Evolutionary conservation across 2,797 vertebrate species (phyloP).

Genomic region (Linurgus olivaceus): DNA sequence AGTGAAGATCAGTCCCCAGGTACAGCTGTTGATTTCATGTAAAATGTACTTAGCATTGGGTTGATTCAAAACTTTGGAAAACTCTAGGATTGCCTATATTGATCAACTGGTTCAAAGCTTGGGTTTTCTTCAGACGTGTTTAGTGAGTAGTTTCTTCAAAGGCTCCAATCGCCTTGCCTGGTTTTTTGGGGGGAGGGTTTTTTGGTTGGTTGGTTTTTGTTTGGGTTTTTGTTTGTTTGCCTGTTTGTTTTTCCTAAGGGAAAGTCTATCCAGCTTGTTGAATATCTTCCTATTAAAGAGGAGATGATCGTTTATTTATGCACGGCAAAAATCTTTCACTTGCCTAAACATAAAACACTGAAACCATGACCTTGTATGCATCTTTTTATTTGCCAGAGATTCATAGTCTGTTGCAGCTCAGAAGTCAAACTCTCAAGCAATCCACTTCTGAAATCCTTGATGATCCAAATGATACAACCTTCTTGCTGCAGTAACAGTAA

Average conservation of each 20-base stretch:
- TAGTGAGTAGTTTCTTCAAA: neutral
- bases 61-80: neutral
- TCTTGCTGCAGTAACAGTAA: neutral
- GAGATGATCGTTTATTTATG: neutral
- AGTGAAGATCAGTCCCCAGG: neutral
- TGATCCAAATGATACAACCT: neutral
- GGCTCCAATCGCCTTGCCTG: rapidly evolving
- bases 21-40: neutral
- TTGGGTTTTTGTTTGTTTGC: neutral
- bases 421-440: neutral
- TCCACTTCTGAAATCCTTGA: neutral
- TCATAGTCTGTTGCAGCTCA: neutral
- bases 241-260: neutral
- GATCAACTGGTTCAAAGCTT: neutral
- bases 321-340: neutral
- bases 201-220: neutral
- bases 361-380: neutral
- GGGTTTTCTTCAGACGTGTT: neutral
- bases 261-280: neutral
- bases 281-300: neutral
- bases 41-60: neutral
- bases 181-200: too few species aligned
- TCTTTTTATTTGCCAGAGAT: neutral
- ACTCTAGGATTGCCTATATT: neutral
- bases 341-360: neutral